A percentile compares a stretch with the other conserved stretches of the same genome.
Evolutionary conservation across 2,888 invertebrate species (phyloP).

Genomic region (Eupithecia centaureata): DNA sequence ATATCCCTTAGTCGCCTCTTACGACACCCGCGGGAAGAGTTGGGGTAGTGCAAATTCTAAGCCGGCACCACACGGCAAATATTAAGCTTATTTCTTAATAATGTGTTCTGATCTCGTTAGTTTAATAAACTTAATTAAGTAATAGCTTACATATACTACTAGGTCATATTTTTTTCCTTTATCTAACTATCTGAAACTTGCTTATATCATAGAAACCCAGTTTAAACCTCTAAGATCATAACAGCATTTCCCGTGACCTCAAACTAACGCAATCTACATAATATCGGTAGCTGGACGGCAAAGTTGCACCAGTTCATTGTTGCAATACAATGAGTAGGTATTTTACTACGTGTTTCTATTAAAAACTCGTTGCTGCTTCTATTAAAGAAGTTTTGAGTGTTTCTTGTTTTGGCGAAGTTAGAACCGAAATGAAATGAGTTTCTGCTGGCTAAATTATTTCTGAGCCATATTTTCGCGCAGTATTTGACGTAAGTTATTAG

Average conservation of each 20-base stretch:
- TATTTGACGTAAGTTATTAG: background rate
- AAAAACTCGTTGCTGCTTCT: conserved; percentile 19
- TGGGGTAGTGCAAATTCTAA: too few relatives aligned
- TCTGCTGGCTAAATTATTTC: background rate
- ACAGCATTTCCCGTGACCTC: conserved; percentile 11
- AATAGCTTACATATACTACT: too few relatives aligned
- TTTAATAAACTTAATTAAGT: too few relatives aligned
- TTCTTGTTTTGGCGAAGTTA: conserved; percentile 8
- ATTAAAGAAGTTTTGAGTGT: conserved; percentile 8
- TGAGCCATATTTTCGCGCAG: background rate
- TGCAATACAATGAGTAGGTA: conserved; percentile 17
- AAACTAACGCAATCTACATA: conserved; percentile 26
- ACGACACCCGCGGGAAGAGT: too few relatives aligned
- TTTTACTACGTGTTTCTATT: conserved; percentile 24
- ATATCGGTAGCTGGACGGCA: conserved; percentile 16
- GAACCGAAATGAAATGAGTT: background rate
- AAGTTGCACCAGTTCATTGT: conserved; percentile 25
- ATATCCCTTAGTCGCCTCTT: too few relatives aligned
- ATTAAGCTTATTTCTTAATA: too few relatives aligned
- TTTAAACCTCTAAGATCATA: background rate
- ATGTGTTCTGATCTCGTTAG: too few relatives aligned
- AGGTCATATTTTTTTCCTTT: background rate
- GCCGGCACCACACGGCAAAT: too few relatives aligned
- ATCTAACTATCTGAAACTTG: background rate
- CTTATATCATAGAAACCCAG: background rate